Conservation (phyloP, 2,113 vertebrate species). For the Galeopterus variegatus region DNA sequence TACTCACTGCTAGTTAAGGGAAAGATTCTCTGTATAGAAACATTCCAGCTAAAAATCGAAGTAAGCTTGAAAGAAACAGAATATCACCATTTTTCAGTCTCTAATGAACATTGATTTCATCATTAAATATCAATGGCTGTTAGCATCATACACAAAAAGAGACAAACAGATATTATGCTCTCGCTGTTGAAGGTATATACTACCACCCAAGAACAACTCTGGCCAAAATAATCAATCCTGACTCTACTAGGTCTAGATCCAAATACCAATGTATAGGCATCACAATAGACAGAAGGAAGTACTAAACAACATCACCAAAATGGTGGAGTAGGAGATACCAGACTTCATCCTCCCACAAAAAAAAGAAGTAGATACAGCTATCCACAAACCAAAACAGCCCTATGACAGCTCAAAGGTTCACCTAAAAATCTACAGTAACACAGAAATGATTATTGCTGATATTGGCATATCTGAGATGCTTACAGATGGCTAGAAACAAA, state of each 20-base stretch:
- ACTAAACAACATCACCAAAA: not conserved
- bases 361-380: not conserved
- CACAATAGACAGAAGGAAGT: not conserved
- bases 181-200: not conserved
- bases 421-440: not conserved
- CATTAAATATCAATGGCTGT: not conserved
- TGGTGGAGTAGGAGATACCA: not conserved
- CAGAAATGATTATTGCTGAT: not conserved
- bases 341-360: not conserved
- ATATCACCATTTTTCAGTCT: not conserved
- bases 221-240: not conserved
- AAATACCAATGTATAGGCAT: not conserved
- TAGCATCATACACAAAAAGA: not conserved
- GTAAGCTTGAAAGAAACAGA: not conserved
- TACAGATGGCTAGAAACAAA: not conserved
- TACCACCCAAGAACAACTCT: not conserved
- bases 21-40: not conserved
- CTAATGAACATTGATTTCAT: not conserved
- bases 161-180: not conserved
- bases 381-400: not conserved
- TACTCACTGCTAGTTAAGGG: not conserved
- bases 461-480: not conserved
- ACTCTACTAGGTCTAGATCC: not conserved
- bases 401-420: not conserved
- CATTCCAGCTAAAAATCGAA: slow-evolving; percentile 4